A percentile compares a stretch with the other conserved stretches of the same genome.
These are phyloP conservation scores for Eulithis testata DNA, from an alignment of 2,888 invertebrate species.

Conservation along the genomic window DNA sequence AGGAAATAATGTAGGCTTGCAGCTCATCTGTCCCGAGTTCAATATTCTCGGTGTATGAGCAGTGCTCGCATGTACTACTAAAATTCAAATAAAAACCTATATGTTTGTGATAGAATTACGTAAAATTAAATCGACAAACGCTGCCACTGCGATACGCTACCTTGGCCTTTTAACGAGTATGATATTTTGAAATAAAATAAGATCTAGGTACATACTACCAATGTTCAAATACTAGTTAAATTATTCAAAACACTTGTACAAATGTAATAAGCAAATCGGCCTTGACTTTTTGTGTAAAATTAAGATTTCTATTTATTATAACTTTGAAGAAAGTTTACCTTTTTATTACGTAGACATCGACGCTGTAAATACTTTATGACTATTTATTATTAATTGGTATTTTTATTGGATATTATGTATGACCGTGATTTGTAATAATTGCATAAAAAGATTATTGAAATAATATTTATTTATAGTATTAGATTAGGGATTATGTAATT, in stretches of 20 bases:
- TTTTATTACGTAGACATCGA: slow-evolving; percentile 48
- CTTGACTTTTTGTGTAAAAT: slow-evolving; percentile 24
- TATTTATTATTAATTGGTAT: slow-evolving; percentile 43
- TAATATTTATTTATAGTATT: slow-evolving; percentile 66
- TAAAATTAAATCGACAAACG: slow-evolving; percentile 35
- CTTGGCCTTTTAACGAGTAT: too few relatives aligned
- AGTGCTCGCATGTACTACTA: slow-evolving; percentile 34
- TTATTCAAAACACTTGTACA: slow-evolving; percentile 5
- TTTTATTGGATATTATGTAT: slow-evolving; percentile 64
- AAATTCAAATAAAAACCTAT: slow-evolving; percentile 37
- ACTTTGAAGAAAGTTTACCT: slow-evolving; percentile 46
- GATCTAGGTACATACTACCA: background rate
- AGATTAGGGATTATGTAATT: slow-evolving; percentile 56
- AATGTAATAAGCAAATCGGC: slow-evolving; percentile 17
- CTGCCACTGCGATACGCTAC: slow-evolving; percentile 7
- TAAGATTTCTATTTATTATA: slow-evolving; percentile 30
- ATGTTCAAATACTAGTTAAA: background rate
- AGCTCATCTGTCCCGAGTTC: slow-evolving; percentile 11
- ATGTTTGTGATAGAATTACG: slow-evolving; percentile 48
- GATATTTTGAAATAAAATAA: slow-evolving; percentile 5
- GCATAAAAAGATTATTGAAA: slow-evolving; percentile 54
- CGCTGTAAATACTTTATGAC: slow-evolving; percentile 64
- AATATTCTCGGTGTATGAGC: slow-evolving; percentile 45
- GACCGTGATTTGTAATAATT: slow-evolving; percentile 69
- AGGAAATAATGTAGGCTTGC: slow-evolving; percentile 52